Base-by-base conservation (phyloP, 2,797 vertebrate genomes). In the Paedocypris micromegethes region DNA sequence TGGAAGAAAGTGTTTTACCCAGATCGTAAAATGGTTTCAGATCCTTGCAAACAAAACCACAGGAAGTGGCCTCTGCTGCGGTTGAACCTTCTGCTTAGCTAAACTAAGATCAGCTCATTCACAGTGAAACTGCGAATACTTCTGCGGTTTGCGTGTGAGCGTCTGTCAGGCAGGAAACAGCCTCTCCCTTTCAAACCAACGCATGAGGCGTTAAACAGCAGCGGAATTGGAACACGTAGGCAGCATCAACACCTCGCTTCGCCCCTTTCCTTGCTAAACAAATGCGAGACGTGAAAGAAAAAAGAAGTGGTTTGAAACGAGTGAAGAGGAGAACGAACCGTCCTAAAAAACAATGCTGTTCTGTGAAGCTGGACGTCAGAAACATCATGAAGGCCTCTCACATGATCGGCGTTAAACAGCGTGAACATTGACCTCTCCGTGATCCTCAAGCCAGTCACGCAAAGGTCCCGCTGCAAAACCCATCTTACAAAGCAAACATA, bases 11-110 rank as follows among this genome's bases (percentile, higher is more conserved):
- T 23, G 23, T 58, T 64, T 23, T 40, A 40, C 41, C 58, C 23
- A 37, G 59, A 48, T 6, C 37, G 44, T 66, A 37, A 54, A 73
- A 52, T 57, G 23, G 48, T 66, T 66, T 70, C 47, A 75, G 38
- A 61, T 50, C 9, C 47, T 58, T 49, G 62, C 73, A 70, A 61
- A 66, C 62, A 56, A 57, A 68, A 57, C 55, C 61, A 60, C 54
- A 64, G 56, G 74, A 75, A 66, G 74, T 66, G 74, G 72, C 65
- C 56, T 40, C 37, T 61, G 46, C 3, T 70, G 72, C 1, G 72
- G 72, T 74, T 44, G 5, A 65, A 51, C n/a, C 61, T 54, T 66
- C 66, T 65, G 45, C 23, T 59, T 74, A 59, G 67, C 62, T 49
- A 65, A 65, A 66, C 48, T 44, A 38, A 64, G 61, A 68, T 74